phyloP scores from a whole-genome alignment of 2,888 invertebrate species.

The Cordilura impudica region DNA sequence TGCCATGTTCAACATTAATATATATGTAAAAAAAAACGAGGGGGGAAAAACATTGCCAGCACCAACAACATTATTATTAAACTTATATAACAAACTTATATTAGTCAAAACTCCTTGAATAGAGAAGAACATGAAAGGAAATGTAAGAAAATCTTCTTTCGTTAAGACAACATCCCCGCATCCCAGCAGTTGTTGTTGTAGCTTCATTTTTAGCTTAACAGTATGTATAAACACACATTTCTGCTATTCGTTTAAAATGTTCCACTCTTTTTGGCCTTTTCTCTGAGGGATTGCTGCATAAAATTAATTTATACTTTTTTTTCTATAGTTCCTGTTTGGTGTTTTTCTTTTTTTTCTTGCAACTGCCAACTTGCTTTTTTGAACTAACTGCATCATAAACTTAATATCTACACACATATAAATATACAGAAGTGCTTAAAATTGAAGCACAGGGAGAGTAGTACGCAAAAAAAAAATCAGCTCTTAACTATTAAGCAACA shows the following conservation, averaged over 20 bases:
- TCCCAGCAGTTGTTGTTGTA: not conserved
- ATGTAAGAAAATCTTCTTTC: constrained; percentile 16
- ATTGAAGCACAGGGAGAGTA: not conserved
- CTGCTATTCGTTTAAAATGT: not conserved
- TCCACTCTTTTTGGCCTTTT: constrained; percentile 25
- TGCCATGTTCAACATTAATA: constrained; percentile 31
- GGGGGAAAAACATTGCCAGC: constrained; percentile 16
- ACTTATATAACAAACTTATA: constrained; percentile 22
- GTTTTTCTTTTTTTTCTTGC: constrained; percentile 28
- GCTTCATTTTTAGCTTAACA: not conserved
- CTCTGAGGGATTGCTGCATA: constrained; percentile 64
- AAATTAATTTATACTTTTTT: constrained; percentile 63
- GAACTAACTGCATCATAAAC: constrained; percentile 5
- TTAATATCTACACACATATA: not conserved
- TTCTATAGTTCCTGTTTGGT: constrained; percentile 35
- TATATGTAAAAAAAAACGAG: not conserved
- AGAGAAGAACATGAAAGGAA: not conserved
- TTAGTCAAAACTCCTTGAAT: constrained; percentile 17
- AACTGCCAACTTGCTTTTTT: constrained; percentile 43
- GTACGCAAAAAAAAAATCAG: too few relatives aligned
- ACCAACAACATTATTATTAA: constrained; percentile 21
- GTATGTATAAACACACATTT: constrained; percentile 25
- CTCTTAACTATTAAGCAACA: too few relatives aligned
- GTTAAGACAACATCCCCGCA: constrained; percentile 28
- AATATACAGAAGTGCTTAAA: not conserved